Evolutionary conservation across 2,888 invertebrate genomes (phyloP), one percentile per base, ranked within the genome.

Genomic region (Erebia aethiops): DNA sequence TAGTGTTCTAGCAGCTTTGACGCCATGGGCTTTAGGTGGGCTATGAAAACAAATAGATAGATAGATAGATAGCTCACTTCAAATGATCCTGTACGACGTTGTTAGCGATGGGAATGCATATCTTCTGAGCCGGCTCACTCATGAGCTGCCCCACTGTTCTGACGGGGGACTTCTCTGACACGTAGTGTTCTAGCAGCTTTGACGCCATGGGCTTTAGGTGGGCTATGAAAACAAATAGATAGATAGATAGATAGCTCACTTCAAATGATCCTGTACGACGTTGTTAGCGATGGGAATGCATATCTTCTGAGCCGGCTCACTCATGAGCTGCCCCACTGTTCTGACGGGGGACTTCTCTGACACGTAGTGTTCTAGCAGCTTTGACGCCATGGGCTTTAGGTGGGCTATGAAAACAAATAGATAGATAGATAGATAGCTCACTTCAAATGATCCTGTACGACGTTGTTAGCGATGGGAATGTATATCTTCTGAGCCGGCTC

Each of bases 361-460:
- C 14, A 92, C 90, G 56, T 91, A 93, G 56, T 87, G 75, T 67
- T 93, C 91, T 49, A 93, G 77, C 0, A 94, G 77, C 0, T 86
- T 84, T 0, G 92, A 86, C 0, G 88, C 88, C 71, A 93, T 82
- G 0, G 92, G 89, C 74, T 93, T 93, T 0, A 94, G 75, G 72
- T 82, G 88, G 1, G 84, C 94, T 94, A 82, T n/a, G 84, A n/a
- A 49, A 13, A 49, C 49, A 13, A 49, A 13, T 11, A 49, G 49
- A 49, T 49, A 49, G 49, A 14, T 35, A 26, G 26, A 26, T 26
- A 26, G 0, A 35, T 35, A 7, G 35, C 90, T 89, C 73, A 93
- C 94, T 92, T 92, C 63, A 94, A 83, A 80, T 93, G 92, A 66
- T 94, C 93, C 76, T 90, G 89, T 0, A 93, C 92, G 0, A 90